Evolutionary conservation across 2,113 vertebrate species (phyloP).

Genomic region (Piprites chloris): DNA sequence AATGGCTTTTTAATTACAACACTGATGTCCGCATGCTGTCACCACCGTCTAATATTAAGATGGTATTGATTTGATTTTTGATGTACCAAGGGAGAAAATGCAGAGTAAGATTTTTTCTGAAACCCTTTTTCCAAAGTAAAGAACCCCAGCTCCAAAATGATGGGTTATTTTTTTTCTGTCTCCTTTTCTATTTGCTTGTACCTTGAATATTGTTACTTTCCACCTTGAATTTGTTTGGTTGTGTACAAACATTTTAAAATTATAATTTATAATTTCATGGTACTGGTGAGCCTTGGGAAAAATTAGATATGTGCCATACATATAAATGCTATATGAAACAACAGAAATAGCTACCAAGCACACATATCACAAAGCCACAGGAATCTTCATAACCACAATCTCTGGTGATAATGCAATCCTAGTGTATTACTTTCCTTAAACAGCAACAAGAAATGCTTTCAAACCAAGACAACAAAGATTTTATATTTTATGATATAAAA

Average conservation of each 20-base stretch:
- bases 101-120: conserved; percentile 59
- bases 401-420: not conserved
- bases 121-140: conserved; percentile 56
- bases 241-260: not conserved
- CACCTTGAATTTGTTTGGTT: not conserved
- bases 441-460: not conserved
- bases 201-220: not conserved
- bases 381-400: not conserved
- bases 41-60: conserved; percentile 74
- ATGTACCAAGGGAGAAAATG: conserved; percentile 64
- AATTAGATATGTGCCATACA: not conserved
- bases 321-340: not conserved
- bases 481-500: not conserved
- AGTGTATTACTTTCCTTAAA: not conserved
- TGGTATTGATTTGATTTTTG: conserved; percentile 77
- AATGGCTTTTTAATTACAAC: conserved; percentile 82
- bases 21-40: conserved; percentile 75
- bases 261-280: not conserved
- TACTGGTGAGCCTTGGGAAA: not conserved
- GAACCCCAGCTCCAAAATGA: conserved; percentile 34
- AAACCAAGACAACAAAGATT: not conserved
- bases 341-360: not conserved
- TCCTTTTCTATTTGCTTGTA: not conserved
- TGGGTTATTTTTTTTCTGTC: not conserved
- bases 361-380: not conserved